A percentile compares a stretch with the other conserved stretches of the same genome.
These are phyloP conservation scores for Xiphophorus couchianus DNA, from an alignment of 2,113 vertebrate species.

Conservation along the genomic window DNA sequence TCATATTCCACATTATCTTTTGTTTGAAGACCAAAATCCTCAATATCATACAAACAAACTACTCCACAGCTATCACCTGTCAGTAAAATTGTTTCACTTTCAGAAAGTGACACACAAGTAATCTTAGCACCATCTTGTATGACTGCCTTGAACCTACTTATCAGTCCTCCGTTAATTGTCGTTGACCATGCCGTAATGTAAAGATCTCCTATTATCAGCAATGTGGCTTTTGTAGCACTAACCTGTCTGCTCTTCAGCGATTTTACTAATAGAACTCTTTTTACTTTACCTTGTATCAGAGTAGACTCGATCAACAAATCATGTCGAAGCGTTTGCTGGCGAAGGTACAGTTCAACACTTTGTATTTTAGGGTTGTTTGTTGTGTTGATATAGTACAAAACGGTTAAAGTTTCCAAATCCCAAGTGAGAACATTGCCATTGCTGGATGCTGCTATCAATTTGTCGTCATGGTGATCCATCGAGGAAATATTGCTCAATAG, in stretches of 20 bases:
- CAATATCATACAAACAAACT: slow-evolving; percentile 32
- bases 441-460: slow-evolving; percentile 1
- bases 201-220: slow-evolving; percentile 1
- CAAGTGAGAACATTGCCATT: slow-evolving; percentile 29
- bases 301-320: neutral
- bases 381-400: neutral
- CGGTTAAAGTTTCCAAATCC: rapidly evolving
- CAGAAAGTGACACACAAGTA: slow-evolving; percentile 9
- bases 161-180: neutral
- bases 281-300: neutral
- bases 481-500: slow-evolving; percentile 19
- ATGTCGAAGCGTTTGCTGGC: neutral
- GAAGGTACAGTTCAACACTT: rapidly evolving
- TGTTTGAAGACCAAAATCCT: neutral
- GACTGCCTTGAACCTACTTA: slow-evolving; percentile 27
- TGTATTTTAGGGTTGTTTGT: neutral
- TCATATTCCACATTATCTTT: neutral
- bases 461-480: neutral
- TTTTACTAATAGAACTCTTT: neutral
- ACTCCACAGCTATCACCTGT: slow-evolving; percentile 8
- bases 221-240: neutral
- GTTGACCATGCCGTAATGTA: slow-evolving; percentile 34
- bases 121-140: neutral
- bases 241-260: slow-evolving; percentile 6
- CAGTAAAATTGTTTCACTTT: neutral